phyloP scores from a whole-genome alignment of 2,888 invertebrate species.

The Cheilosia soror region DNA sequence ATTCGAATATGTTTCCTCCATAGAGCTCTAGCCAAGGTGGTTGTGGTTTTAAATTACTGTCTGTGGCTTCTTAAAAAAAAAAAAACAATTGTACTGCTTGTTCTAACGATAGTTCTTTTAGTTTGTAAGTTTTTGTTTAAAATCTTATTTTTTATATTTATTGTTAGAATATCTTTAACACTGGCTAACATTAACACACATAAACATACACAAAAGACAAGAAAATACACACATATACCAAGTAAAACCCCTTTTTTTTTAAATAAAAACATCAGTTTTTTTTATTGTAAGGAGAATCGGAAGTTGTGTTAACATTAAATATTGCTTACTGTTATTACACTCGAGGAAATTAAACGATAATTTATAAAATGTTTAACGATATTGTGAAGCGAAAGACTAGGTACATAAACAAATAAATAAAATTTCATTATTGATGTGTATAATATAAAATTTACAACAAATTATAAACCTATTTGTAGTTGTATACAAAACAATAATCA shows the following conservation, averaged over 20 bases:
- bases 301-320: neutral
- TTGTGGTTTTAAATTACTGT: slow-evolving; percentile 41
- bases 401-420: slow-evolving; percentile 40
- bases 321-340: slow-evolving; percentile 43
- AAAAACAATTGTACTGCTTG: slow-evolving; percentile 42
- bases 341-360: slow-evolving; percentile 34
- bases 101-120: slow-evolving; percentile 61
- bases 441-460: slow-evolving; percentile 32
- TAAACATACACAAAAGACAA: slow-evolving; percentile 47
- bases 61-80: slow-evolving; percentile 54
- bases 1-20: neutral
- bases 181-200: slow-evolving; percentile 36
- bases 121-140: slow-evolving; percentile 55
- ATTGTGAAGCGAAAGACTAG: slow-evolving; percentile 51
- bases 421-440: slow-evolving; percentile 30
- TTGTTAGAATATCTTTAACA: slow-evolving; percentile 34
- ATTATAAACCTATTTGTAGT: slow-evolving; percentile 33
- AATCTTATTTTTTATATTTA: slow-evolving; percentile 46
- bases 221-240: slow-evolving; percentile 29
- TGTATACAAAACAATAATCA: slow-evolving; percentile 46
- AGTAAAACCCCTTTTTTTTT: slow-evolving; percentile 1
- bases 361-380: slow-evolving; percentile 43
- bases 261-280: slow-evolving; percentile 4
- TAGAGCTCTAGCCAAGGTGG: slow-evolving; percentile 21
- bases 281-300: slow-evolving; percentile 5